phyloP scores from a whole-genome alignment of 1,140 invertebrate species.

The Drosophila dunni region DNA sequence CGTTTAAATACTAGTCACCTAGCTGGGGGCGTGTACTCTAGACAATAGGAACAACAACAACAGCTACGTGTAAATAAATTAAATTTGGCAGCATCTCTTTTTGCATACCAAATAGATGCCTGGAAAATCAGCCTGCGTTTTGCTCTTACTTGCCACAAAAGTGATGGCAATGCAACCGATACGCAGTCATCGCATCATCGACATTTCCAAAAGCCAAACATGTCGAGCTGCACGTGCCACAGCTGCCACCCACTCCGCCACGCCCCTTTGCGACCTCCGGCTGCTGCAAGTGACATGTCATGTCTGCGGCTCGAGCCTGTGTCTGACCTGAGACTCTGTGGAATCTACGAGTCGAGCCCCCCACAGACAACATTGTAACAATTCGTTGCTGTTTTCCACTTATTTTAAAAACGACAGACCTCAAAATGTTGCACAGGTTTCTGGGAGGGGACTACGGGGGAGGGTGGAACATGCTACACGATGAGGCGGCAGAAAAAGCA shows the following conservation, averaged over 20 bases:
- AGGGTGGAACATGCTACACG: constrained; percentile 20
- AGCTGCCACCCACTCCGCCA: too few species aligned
- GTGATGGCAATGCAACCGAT: constrained; percentile 24
- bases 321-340: constrained; percentile 26
- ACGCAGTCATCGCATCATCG: constrained; percentile 31
- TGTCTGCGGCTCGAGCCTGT: constrained; percentile 17
- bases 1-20: too few species aligned
- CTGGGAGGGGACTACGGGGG: background rate
- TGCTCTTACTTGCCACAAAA: constrained; percentile 53
- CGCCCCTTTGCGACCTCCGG: background rate
- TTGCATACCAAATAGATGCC: constrained; percentile 75
- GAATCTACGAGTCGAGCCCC: constrained; percentile 10
- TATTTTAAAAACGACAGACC: constrained; percentile 59
- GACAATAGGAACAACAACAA: constrained; percentile 29
- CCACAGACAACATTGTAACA: constrained; percentile 64
- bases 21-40: constrained; percentile 4
- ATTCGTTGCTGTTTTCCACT: constrained; percentile 81
- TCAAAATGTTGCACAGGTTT: constrained; percentile 29
- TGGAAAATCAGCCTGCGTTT: constrained; percentile 58
- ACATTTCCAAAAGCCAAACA: constrained; percentile 18
- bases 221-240: constrained; percentile 60
- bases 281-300: background rate
- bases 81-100: constrained; percentile 77
- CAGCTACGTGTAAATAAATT: constrained; percentile 74
- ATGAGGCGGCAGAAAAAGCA: constrained; percentile 59